A percentile compares a stretch with the other conserved stretches of the same genome.
phyloP scores from a whole-genome alignment of 1,140 invertebrate genomes.

The Tetranychus cinnabarinus region DNA sequence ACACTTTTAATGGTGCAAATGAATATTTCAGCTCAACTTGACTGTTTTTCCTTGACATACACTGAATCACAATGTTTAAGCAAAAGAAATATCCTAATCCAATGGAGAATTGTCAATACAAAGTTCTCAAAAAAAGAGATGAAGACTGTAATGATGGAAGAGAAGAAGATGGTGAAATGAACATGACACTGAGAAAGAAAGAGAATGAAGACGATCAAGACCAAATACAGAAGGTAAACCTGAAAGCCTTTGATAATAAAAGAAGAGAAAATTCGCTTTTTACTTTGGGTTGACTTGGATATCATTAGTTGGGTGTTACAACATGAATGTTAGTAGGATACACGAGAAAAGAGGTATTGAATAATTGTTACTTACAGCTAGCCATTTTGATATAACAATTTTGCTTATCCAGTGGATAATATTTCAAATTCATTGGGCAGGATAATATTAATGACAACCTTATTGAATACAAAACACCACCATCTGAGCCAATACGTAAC shows the following conservation, averaged over 20 bases:
- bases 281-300: no score
- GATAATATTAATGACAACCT: constrained; percentile 29
- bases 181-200: not conserved
- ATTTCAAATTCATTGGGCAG: constrained; percentile 84
- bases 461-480: constrained; percentile 4
- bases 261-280: not conserved
- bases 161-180: not conserved
- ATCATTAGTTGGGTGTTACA: no score
- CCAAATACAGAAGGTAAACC: not conserved
- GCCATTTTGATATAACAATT: constrained; percentile 76
- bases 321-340: no score
- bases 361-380: constrained; percentile 50
- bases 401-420: constrained; percentile 80
- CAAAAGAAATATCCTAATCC: no score
- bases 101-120: no score
- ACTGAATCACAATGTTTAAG: no score
- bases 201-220: not conserved
- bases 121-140: no score
- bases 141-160: not conserved
- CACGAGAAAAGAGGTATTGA: no score
- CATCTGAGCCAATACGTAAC: constrained; percentile 1
- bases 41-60: not conserved
- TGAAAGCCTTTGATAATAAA: not conserved
- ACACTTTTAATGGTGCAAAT: not conserved
- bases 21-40: not conserved